These are phyloP conservation scores for Pissodes strobi DNA, from an alignment of 1,140 invertebrate genomes.

Conservation along the genomic window DNA sequence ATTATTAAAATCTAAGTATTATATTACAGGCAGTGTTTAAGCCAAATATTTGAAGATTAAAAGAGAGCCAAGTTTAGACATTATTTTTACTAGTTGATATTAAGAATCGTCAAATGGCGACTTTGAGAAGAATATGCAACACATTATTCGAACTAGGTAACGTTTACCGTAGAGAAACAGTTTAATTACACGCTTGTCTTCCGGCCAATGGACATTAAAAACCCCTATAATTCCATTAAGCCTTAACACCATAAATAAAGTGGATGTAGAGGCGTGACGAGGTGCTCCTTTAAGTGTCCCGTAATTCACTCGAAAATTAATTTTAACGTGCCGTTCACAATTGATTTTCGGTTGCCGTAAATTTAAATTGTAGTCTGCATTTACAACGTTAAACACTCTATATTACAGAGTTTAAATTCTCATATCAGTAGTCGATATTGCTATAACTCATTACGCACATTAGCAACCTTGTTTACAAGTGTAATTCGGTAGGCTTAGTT, in stretches of 20 bases:
- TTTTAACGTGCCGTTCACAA: constrained; percentile 6
- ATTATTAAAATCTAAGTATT: too few species aligned
- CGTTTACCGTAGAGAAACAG: too few species aligned
- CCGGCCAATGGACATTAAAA: background rate
- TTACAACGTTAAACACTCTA: constrained; percentile 20
- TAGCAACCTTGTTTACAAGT: constrained; percentile 12
- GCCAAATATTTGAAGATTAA: too few species aligned
- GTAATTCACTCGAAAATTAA: constrained; percentile 19
- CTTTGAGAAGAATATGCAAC: too few species aligned
- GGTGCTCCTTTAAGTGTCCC: background rate
- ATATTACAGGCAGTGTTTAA: too few species aligned
- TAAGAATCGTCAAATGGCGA: too few species aligned
- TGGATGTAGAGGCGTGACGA: constrained; percentile 2
- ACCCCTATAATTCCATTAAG: background rate
- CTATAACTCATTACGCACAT: constrained; percentile 12
- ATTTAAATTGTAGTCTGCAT: constrained; percentile 17
- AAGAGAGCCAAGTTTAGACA: too few species aligned
- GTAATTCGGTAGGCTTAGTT: constrained; percentile 6
- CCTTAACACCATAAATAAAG: constrained; percentile 12
- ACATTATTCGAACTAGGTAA: too few species aligned
- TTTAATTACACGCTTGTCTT: background rate
- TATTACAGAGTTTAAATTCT: constrained; percentile 17
- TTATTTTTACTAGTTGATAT: too few species aligned
- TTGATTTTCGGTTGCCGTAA: constrained; percentile 16
- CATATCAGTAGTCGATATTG: constrained; percentile 20